These are phyloP conservation scores for Protonibea diacanthus DNA, from an alignment of 2,797 vertebrate species.

Conservation along the genomic window DNA sequence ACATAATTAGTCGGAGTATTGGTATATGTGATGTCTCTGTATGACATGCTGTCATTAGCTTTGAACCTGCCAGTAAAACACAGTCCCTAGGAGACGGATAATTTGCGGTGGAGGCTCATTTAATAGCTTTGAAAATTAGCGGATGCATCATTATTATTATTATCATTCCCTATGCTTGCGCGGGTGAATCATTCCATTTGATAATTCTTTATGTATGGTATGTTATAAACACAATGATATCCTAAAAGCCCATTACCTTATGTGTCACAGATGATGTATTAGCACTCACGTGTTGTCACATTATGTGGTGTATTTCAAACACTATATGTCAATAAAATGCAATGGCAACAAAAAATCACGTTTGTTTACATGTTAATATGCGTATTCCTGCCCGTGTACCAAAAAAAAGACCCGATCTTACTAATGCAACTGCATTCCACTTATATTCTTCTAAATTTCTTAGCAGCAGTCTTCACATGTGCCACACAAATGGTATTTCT, in stretches of 20 bases:
- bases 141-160: constrained; percentile 48
- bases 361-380: background rate
- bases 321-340: background rate
- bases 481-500: constrained; percentile 33
- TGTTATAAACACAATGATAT: constrained; percentile 11
- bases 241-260: constrained; percentile 1
- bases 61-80: constrained; percentile 68
- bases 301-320: background rate
- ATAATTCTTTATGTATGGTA: background rate
- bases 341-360: background rate
- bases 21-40: constrained; percentile 68
- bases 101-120: constrained; percentile 64
- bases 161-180: constrained; percentile 47
- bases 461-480: background rate
- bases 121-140: constrained; percentile 76
- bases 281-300: background rate
- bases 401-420: background rate
- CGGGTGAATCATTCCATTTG: constrained; percentile 30
- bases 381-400: background rate
- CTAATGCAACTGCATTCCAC: background rate
- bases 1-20: constrained; percentile 75
- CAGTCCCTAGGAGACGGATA: constrained; percentile 51
- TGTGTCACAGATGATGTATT: constrained; percentile 8
- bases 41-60: constrained; percentile 71
- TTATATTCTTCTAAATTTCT: background rate